These are phyloP conservation scores for Heliconius eleuchia DNA, from an alignment of 1,140 invertebrate genomes.

Conservation along the genomic window DNA sequence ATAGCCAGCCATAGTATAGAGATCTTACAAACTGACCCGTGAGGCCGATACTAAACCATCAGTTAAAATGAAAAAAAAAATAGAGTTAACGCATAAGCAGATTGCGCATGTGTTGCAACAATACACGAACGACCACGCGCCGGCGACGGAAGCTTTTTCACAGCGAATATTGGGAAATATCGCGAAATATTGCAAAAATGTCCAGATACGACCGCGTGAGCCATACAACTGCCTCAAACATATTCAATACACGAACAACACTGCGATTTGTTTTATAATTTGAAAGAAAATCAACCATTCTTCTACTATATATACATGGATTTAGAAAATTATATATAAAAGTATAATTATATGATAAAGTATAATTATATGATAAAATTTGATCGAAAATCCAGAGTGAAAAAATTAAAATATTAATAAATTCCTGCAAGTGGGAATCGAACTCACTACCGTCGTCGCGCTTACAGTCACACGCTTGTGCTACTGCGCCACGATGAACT, in stretches of 20 bases:
- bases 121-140: slow-evolving; percentile 7
- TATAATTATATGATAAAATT: too few relatives aligned
- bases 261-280: background rate
- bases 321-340: too few relatives aligned
- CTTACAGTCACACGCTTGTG: too few relatives aligned
- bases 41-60: background rate
- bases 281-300: background rate
- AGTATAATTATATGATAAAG: too few relatives aligned
- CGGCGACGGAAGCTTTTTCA: slow-evolving; percentile 2
- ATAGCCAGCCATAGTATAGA: too few relatives aligned
- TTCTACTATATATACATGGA: too few relatives aligned
- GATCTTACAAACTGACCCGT: too few relatives aligned
- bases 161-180: background rate
- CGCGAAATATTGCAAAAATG: background rate
- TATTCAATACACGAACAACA: background rate
- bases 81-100: background rate
- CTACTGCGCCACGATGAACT: too few relatives aligned
- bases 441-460: too few relatives aligned
- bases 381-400: too few relatives aligned
- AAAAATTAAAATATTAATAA: too few relatives aligned
- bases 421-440: too few relatives aligned
- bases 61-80: background rate
- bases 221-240: background rate
- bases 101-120: background rate
- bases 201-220: background rate